Evolutionary conservation across 2,113 vertebrate species (phyloP).

Genomic region (Neoarius graeffei): DNA sequence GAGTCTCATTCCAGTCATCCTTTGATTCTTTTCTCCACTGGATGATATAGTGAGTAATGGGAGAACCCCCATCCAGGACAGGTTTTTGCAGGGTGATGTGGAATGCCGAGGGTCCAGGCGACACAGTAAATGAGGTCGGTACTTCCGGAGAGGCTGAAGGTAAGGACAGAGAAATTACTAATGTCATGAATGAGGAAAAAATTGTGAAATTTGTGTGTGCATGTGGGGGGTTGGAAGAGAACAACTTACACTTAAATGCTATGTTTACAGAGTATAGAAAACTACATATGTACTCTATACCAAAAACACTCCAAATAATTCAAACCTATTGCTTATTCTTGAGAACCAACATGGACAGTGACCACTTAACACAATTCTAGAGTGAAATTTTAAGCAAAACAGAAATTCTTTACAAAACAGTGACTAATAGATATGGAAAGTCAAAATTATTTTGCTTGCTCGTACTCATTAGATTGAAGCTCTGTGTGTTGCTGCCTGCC

Average conservation of each 20-base stretch:
- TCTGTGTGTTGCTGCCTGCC: constrained; percentile 63
- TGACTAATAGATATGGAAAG: neutral
- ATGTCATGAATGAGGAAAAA: neutral
- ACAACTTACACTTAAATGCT: neutral
- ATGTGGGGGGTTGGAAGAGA: no score
- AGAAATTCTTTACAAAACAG: neutral
- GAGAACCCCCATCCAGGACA: constrained; percentile 44
- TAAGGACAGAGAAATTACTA: neutral
- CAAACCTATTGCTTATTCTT: neutral
- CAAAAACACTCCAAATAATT: neutral
- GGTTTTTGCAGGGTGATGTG: neutral
- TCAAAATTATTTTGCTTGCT: neutral
- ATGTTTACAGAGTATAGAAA: neutral
- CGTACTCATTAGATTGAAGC: constrained; percentile 71
- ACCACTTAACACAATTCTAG: neutral
- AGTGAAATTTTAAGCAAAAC: neutral
- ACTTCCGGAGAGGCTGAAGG: constrained; percentile 32
- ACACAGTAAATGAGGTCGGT: constrained; percentile 18
- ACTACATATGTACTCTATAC: neutral
- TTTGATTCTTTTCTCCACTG: constrained; percentile 44
- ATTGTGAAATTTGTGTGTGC: neutral
- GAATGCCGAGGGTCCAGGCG: constrained; percentile 18
- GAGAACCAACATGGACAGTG: neutral
- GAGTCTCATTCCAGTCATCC: constrained; percentile 25
- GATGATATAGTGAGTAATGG: constrained; percentile 30